Conservation (phyloP, 2,797 vertebrate species). For the Bovichtus diacanthus region DNA sequence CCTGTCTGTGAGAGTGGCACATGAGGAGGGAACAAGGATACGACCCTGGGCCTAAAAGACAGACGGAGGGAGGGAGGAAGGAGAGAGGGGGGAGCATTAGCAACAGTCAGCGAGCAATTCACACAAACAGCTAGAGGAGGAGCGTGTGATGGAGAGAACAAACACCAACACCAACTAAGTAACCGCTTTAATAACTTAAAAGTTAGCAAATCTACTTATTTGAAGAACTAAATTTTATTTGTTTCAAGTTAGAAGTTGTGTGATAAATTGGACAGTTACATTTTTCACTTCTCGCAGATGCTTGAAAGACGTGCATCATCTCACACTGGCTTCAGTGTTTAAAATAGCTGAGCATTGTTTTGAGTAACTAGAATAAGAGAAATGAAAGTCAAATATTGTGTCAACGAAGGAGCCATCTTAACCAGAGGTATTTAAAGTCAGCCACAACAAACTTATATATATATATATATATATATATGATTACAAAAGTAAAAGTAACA, state of each 20-base stretch:
- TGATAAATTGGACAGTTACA: not conserved
- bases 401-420: not conserved
- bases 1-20: conserved; percentile 88
- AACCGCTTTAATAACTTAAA: not conserved
- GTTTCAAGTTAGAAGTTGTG: not conserved
- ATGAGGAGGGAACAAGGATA: conserved; percentile 82
- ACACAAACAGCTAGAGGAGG: conserved; percentile 31
- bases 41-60: conserved; percentile 78
- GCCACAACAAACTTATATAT: too few relatives aligned
- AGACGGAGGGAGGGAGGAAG: conserved; percentile 22
- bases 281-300: too few relatives aligned
- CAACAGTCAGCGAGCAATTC: conserved; percentile 42
- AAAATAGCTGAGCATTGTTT: not conserved
- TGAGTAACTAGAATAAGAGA: not conserved
- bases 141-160: not conserved
- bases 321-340: not conserved
- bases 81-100: conserved; percentile 21
- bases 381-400: not conserved
- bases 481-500: too few relatives aligned
- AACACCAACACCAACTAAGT: not conserved
- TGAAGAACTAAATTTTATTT: not conserved
- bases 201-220: not conserved
- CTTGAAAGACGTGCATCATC: too few relatives aligned
- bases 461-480: too few relatives aligned
- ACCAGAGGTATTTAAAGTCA: not conserved